Conservation (phyloP, 2,797 vertebrate species). For the Melanotaenia boesemani region DNA sequence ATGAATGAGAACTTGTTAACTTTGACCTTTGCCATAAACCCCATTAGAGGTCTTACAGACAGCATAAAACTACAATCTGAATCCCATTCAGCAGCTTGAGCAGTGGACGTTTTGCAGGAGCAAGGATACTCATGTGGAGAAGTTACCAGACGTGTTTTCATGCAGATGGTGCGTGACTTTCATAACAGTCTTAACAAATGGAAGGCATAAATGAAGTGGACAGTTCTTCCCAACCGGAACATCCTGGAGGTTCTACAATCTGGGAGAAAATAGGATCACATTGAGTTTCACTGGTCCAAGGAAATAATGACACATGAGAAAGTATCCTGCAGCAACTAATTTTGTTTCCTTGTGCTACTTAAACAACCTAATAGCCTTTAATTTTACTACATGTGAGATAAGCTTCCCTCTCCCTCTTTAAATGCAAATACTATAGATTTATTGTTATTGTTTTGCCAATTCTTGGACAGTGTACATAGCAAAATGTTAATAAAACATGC, state of each 20-base stretch:
- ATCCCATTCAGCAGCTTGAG: slow-evolving; percentile 40
- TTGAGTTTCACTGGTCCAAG: slow-evolving; percentile 64
- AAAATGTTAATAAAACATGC: slow-evolving; percentile 3
- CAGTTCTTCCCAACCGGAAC: slow-evolving; percentile 70
- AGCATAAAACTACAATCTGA: slow-evolving; percentile 20
- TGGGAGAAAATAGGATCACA: slow-evolving; percentile 66
- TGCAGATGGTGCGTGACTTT: slow-evolving; percentile 74
- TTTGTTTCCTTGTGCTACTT: slow-evolving; percentile 44
- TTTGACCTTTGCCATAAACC: slow-evolving; percentile 8
- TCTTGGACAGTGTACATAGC: slow-evolving; percentile 13
- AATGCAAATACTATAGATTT: slow-evolving; percentile 28
- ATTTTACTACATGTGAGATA: slow-evolving; percentile 42
- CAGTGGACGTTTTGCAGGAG: slow-evolving; percentile 26
- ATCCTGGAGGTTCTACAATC: slow-evolving; percentile 66
- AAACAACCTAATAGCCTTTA: slow-evolving; percentile 29
- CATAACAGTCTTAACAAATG: slow-evolving; percentile 74
- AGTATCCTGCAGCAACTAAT: slow-evolving; percentile 54
- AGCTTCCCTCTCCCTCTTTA: slow-evolving; percentile 20
- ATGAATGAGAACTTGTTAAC: slow-evolving; percentile 10
- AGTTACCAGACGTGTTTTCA: slow-evolving; percentile 54
- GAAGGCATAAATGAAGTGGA: slow-evolving; percentile 74
- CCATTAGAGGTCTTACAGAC: slow-evolving; percentile 31
- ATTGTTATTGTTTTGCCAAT: slow-evolving; percentile 37
- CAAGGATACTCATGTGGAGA: slow-evolving; percentile 34
- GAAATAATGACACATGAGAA: slow-evolving; percentile 64